Evolutionary conservation across 1,140 invertebrate genomes (phyloP), one percentile per base, ranked within the genome.

Genomic region (Himalopsyche phryganea): DNA sequence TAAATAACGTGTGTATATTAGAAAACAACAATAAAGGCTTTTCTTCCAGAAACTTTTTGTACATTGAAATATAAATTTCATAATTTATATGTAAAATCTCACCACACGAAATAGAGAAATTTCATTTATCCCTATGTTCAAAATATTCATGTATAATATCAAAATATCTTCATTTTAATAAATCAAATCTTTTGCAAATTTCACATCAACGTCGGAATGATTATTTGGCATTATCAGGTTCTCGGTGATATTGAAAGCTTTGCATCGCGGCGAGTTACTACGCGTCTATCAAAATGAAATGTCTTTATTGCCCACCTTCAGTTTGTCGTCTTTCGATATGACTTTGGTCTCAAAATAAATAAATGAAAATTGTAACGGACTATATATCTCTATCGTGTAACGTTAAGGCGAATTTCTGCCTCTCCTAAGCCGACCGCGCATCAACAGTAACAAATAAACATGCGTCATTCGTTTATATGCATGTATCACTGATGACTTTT

Each of bases 401-500:
- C 23, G n/a, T n/a, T n/a, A n/a, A n/a, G n/a, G n/a, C n/a, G n/a
- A n/a, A n/a, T n/a, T n/a, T n/a, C n/a, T n/a, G n/a, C n/a, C n/a
- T n/a, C n/a, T n/a, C n/a, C n/a, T n/a, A n/a, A n/a, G n/a, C n/a
- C n/a, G n/a, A n/a, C n/a, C n/a, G n/a, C n/a, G n/a, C n/a, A n/a
- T n/a, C n/a, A n/a, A n/a, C n/a, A 20, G 19, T 20, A 52, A 40
- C 6, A 14, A 48, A 48, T n/a, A 35, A 35, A 7, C 6, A 35
- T 35, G 33, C 33, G n/a, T 35, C 33, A 35, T 35, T 35, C n/a
- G n/a, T n/a, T n/a, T n/a, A n/a, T n/a, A n/a, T n/a, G n/a, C n/a
- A 9, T 28, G 23, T 28, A 69, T 79, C 74, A 88, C 80, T 93
- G 90, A 79, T 95, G 92, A 74, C 89, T 91, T 71, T 94, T 93